Conservation (phyloP, 2,888 invertebrate genomes). For the Homarus gammarus region DNA sequence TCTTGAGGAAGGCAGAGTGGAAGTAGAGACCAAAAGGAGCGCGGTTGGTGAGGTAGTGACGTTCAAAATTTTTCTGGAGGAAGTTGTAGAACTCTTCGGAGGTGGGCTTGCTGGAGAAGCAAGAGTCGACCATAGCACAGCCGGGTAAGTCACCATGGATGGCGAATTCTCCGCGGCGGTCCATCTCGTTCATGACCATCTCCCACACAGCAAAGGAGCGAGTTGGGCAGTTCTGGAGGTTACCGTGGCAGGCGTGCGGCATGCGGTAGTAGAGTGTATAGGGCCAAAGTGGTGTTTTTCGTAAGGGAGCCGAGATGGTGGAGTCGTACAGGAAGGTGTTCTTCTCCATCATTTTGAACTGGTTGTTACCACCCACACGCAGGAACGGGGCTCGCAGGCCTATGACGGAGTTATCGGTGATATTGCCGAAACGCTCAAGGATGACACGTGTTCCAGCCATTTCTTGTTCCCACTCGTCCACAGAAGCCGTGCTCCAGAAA, state of each 20-base stretch:
- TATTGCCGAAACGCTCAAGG: constrained; percentile 92
- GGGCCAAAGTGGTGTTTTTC: constrained; percentile 96
- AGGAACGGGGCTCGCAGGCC: constrained; percentile 94
- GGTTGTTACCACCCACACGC: constrained; percentile 95
- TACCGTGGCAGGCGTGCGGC: constrained; percentile 96
- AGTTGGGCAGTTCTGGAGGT: constrained; percentile 93
- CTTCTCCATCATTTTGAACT: constrained; percentile 98
- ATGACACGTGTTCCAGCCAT: constrained; percentile 96
- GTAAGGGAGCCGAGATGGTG: constrained; percentile 93
- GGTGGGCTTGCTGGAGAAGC: constrained; percentile 90
- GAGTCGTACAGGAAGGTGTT: constrained; percentile 97
- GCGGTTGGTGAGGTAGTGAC: constrained; percentile 93
- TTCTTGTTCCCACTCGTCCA: constrained; percentile 95
- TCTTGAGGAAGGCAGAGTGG: constrained; percentile 96
- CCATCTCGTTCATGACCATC: constrained; percentile 96
- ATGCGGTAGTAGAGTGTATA: constrained; percentile 99
- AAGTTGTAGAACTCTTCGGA: constrained; percentile 97
- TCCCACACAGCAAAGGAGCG: constrained; percentile 97
- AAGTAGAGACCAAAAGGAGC: constrained; percentile 94
- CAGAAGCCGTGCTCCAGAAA: constrained; percentile 95
- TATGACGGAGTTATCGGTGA: constrained; percentile 93
- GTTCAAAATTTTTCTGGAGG: constrained; percentile 94
- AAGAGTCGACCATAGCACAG: constrained; percentile 96
- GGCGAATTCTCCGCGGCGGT: constrained; percentile 92
- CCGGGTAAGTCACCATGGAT: constrained; percentile 93